These are phyloP conservation scores for Dinothrombium tinctorium DNA, from an alignment of 1,140 invertebrate species.

Conservation along the genomic window DNA sequence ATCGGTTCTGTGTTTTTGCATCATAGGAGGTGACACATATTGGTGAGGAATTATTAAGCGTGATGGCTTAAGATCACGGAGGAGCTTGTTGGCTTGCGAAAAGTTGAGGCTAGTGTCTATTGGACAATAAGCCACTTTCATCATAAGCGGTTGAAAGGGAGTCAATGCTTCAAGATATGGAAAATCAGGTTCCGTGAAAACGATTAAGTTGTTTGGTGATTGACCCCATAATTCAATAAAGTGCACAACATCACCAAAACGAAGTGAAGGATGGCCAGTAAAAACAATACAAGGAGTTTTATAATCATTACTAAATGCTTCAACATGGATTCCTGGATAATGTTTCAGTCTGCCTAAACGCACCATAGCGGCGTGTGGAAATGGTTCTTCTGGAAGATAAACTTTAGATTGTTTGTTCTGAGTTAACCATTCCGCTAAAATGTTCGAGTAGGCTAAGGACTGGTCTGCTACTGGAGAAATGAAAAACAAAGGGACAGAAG, in stretches of 20 bases:
- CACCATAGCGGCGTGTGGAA: conserved; percentile 69
- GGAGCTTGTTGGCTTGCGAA: conserved; percentile 75
- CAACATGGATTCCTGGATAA: conserved; percentile 57
- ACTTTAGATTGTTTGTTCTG: conserved; percentile 58
- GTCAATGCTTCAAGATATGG: conserved; percentile 72
- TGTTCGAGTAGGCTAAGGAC: conserved; percentile 85
- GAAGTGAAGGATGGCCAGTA: conserved; percentile 81
- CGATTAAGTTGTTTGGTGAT: conserved; percentile 63
- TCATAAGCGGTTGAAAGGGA: conserved; percentile 75
- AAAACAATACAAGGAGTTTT: conserved; percentile 73
- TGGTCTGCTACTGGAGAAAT: conserved; percentile 82
- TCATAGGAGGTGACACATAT: conserved; percentile 12
- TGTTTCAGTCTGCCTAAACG: conserved; percentile 59
- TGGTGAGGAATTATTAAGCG: conserved; percentile 36
- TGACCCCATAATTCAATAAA: conserved; percentile 83
- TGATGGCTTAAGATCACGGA: conserved; percentile 66
- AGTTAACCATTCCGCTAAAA: conserved; percentile 85
- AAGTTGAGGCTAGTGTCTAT: conserved; percentile 90
- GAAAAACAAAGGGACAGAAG: conserved; percentile 77
- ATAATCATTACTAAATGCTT: conserved; percentile 23
- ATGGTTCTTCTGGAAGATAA: conserved; percentile 86
- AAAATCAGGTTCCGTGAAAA: conserved; percentile 87
- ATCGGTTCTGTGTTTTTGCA: conserved; percentile 11
- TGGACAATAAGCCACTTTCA: conserved; percentile 85
- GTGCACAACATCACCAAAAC: conserved; percentile 89